These are phyloP conservation scores for Scaptomyza caliginosa DNA, from an alignment of 2,888 invertebrate species.

Conservation along the genomic window DNA sequence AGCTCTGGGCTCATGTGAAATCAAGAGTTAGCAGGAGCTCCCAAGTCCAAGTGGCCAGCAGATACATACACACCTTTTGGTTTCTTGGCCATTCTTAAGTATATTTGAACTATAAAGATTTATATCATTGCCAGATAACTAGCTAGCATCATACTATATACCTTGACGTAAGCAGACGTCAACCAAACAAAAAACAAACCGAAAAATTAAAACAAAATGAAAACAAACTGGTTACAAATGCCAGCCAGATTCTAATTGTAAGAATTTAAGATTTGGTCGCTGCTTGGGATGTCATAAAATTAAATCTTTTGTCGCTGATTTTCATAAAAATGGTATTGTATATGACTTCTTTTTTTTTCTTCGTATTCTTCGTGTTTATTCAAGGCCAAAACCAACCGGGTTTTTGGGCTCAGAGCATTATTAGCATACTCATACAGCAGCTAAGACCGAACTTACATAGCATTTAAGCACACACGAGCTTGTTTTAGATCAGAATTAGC, in stretches of 20 bases:
- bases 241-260: conserved; percentile 56
- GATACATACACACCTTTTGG: conserved; percentile 61
- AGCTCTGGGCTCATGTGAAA: conserved; percentile 58
- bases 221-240: conserved; percentile 69
- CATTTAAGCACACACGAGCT: conserved; percentile 33
- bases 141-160: conserved; percentile 15
- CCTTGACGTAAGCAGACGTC: conserved; percentile 59
- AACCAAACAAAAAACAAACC: no score
- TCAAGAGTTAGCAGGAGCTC: conserved; percentile 53
- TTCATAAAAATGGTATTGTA: conserved; percentile 55
- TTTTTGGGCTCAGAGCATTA: conserved; percentile 46
- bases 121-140: conserved; percentile 60
- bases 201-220: neutral
- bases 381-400: conserved; percentile 61
- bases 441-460: conserved; percentile 66
- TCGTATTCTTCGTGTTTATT: conserved; percentile 56
- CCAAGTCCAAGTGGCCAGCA: conserved; percentile 8
- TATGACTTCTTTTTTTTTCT: conserved; percentile 41
- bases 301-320: conserved; percentile 57
- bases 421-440: conserved; percentile 62
- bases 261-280: conserved; percentile 47
- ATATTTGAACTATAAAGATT: conserved; percentile 70
- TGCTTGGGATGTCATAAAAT: conserved; percentile 62
- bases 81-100: conserved; percentile 42
- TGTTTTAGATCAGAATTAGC: conserved; percentile 52